These are phyloP conservation scores for Myrmophylax atrothorax DNA, from an alignment of 2,113 vertebrate species.

Conservation along the genomic window DNA sequence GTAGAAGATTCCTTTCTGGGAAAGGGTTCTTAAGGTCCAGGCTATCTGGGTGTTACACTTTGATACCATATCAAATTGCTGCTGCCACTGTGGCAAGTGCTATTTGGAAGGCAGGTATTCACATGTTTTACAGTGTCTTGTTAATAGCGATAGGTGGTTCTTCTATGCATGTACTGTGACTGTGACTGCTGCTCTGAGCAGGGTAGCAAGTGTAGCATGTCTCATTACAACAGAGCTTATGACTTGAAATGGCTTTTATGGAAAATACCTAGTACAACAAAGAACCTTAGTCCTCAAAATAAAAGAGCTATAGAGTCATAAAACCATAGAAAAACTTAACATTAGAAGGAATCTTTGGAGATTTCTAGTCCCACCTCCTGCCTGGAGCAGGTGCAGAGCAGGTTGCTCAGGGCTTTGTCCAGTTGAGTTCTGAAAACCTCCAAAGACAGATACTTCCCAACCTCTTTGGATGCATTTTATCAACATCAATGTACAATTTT, in stretches of 20 bases:
- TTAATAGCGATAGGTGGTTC: not conserved
- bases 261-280: not conserved
- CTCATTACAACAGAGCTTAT: not conserved
- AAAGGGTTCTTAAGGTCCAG: conserved; percentile 14
- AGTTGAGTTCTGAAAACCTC: not conserved
- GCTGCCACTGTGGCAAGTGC: not conserved
- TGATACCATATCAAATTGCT: not conserved
- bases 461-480: not conserved
- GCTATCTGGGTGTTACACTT: not conserved
- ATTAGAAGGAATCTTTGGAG: not conserved
- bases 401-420: not conserved
- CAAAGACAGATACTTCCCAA: not conserved
- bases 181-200: not conserved
- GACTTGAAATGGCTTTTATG: not conserved
- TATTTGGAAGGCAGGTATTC: not conserved
- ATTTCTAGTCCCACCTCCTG: not conserved
- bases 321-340: not conserved
- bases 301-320: not conserved
- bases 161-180: not conserved
- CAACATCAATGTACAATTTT: not conserved
- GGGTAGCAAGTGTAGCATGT: not conserved
- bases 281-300: not conserved
- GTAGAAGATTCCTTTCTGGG: conserved; percentile 31
- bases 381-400: not conserved
- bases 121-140: not conserved